A percentile compares a stretch with the other conserved stretches of the same genome.
Conservation (phyloP, 2,888 invertebrate genomes). For the Noctua comes region DNA sequence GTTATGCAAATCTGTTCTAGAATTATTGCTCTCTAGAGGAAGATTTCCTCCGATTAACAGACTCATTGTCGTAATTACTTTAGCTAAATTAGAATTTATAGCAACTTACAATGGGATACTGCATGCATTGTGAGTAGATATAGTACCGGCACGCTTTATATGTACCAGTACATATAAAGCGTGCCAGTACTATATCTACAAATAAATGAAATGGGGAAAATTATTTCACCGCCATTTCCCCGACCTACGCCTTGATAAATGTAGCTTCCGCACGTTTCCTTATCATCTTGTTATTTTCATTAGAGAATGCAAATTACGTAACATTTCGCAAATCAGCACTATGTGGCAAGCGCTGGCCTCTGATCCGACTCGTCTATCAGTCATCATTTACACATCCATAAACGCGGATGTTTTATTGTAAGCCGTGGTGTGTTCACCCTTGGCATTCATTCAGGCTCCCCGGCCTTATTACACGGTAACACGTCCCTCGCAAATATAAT, state of each 20-base stretch:
- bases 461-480: constrained; percentile 62
- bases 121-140: constrained; percentile 42
- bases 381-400: constrained; percentile 60
- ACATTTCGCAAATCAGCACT: constrained; percentile 39
- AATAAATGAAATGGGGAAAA: constrained; percentile 32
- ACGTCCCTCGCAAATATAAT: constrained; percentile 69
- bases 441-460: constrained; percentile 70
- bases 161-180: no score
- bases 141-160: constrained; percentile 25
- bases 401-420: constrained; percentile 66
- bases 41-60: constrained; percentile 58
- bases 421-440: constrained; percentile 71
- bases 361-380: constrained; percentile 60
- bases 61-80: constrained; percentile 61
- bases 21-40: constrained; percentile 56
- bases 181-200: no score
- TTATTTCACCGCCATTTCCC: constrained; percentile 33
- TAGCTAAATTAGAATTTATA: constrained; percentile 61
- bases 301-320: constrained; percentile 59
- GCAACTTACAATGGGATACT: constrained; percentile 38
- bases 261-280: constrained; percentile 45
- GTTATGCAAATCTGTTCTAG: constrained; percentile 50
- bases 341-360: constrained; percentile 64
- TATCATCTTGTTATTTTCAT: constrained; percentile 55
- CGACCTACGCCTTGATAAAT: constrained; percentile 40